Percentiles rank a stretch among this genome's conserved stretches.
These are phyloP conservation scores for Geodia barretti DNA, from an alignment of 37 sponge, comb jelly and placozoan species.

Conservation along the genomic window DNA sequence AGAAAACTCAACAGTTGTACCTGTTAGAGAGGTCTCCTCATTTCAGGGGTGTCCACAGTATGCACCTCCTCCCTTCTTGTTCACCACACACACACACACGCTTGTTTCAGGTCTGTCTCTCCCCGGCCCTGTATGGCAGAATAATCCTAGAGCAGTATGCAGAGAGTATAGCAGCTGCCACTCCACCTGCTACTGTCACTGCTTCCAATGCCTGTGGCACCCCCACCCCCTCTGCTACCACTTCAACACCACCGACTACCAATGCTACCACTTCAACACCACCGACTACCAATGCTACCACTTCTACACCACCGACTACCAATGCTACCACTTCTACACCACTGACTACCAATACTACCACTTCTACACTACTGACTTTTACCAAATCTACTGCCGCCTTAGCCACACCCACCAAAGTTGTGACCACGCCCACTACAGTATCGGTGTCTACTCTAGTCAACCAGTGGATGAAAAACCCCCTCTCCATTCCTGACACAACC, in stretches of 20 bases:
- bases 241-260: neutral
- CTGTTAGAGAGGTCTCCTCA: too few relatives aligned
- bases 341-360: neutral
- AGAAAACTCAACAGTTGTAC: too few relatives aligned
- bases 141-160: conserved; percentile 64
- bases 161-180: neutral
- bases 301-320: neutral
- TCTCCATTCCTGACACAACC: conserved; percentile 32
- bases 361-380: neutral
- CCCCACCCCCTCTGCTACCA: neutral
- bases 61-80: too few relatives aligned
- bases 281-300: neutral
- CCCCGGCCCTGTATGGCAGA: conserved; percentile 67
- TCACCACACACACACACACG: too few relatives aligned
- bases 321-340: neutral
- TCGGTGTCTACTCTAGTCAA: conserved; percentile 44
- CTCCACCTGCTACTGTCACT: neutral
- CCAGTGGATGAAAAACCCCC: conserved; percentile 64
- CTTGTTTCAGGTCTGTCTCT: conserved; percentile 39
- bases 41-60: too few relatives aligned
- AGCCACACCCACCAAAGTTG: neutral
- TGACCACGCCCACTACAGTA: conserved; percentile 23
- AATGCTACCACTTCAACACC: neutral
- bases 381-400: neutral
- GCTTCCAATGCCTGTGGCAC: too few relatives aligned